Evolutionary conservation across 2,113 vertebrate genomes (phyloP).

Genomic region (Megaceryle torquata): DNA sequence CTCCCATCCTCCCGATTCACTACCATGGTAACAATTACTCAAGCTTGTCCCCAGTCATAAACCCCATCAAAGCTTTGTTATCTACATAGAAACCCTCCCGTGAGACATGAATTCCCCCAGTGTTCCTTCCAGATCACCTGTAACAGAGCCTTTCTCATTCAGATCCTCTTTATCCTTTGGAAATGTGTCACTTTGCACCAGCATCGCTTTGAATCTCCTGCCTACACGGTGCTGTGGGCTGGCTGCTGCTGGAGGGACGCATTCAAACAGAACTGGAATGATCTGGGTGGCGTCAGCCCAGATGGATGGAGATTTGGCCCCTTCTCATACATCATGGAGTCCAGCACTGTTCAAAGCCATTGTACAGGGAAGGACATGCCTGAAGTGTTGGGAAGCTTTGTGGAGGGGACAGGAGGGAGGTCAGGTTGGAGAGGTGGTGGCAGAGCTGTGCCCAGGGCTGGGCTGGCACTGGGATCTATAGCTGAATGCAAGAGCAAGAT

Average conservation of each 20-base stretch:
- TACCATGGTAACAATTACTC: constrained; percentile 68
- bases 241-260: constrained; percentile 6
- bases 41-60: constrained; percentile 67
- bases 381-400: not conserved
- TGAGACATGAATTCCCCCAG: constrained; percentile 61
- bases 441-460: not conserved
- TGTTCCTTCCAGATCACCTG: constrained; percentile 63
- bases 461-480: not conserved
- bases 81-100: constrained; percentile 64
- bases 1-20: constrained; percentile 60
- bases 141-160: constrained; percentile 42
- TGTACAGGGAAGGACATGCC: accelerated
- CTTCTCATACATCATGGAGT: not conserved
- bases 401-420: not conserved
- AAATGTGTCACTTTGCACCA: constrained; percentile 45
- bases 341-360: not conserved
- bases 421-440: not conserved
- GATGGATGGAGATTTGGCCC: not conserved
- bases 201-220: constrained; percentile 9
- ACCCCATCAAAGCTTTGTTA: constrained; percentile 63
- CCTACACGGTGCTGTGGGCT: constrained; percentile 37
- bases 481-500: accelerated
- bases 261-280: not conserved
- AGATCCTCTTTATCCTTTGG: constrained; percentile 45
- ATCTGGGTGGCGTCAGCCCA: not conserved